phyloP scores from a whole-genome alignment of 2,888 invertebrate species.

The Xylocampa areola region DNA sequence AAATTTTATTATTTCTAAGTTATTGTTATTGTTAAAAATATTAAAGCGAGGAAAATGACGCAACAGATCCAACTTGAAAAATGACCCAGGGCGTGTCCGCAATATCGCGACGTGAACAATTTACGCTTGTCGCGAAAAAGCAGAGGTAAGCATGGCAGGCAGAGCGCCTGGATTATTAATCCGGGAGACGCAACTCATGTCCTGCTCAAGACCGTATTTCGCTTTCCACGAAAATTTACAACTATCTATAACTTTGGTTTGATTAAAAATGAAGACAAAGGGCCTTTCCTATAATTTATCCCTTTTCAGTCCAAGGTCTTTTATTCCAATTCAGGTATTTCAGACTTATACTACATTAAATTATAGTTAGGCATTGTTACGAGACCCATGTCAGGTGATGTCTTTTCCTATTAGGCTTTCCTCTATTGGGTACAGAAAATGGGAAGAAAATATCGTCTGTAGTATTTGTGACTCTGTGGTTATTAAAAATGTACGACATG shows the following conservation, averaged over 20 bases:
- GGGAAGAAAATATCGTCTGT: conserved; percentile 5
- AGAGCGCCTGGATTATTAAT: too few species aligned
- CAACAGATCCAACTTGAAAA: too few species aligned
- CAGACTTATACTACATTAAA: conserved; percentile 61
- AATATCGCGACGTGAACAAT: too few species aligned
- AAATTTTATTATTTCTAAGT: too few species aligned
- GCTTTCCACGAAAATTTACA: too few species aligned
- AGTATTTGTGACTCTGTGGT: background rate
- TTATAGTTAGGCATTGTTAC: conserved; percentile 66
- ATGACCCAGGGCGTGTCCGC: too few species aligned
- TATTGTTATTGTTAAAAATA: too few species aligned
- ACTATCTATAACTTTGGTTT: background rate
- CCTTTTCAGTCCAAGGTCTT: conserved; percentile 22
- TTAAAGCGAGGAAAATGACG: too few species aligned
- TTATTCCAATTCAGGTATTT: conserved; percentile 34
- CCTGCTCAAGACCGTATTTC: too few species aligned
- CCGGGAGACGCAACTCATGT: too few species aligned
- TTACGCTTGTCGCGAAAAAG: too few species aligned
- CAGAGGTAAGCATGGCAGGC: too few species aligned
- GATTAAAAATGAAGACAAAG: conserved; percentile 18
- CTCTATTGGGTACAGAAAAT: conserved; percentile 41
- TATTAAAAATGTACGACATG: background rate
- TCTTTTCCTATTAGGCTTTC: conserved; percentile 60
- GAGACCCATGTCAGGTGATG: conserved; percentile 62
- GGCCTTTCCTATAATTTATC: conserved; percentile 7